phyloP scores from a whole-genome alignment of 2,888 invertebrate species.

The Agriopis aurantiaria region DNA sequence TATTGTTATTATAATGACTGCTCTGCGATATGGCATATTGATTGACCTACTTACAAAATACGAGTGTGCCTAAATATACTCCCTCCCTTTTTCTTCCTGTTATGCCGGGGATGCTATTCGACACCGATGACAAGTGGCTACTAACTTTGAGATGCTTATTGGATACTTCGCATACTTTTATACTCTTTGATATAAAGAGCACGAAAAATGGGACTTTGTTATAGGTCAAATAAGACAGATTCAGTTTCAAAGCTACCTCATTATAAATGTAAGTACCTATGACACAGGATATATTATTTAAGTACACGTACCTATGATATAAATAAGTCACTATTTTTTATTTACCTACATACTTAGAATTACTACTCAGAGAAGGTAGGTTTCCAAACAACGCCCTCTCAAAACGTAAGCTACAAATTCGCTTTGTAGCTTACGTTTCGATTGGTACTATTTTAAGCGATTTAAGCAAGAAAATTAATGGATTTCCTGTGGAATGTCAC shows the following conservation, averaged over 20 bases:
- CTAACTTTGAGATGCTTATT: slow-evolving; percentile 23
- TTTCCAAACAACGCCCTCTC: too few relatives aligned
- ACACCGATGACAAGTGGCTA: slow-evolving; percentile 33
- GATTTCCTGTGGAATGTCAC: too few relatives aligned
- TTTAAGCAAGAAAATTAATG: too few relatives aligned
- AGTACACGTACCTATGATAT: too few relatives aligned
- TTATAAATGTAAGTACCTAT: neutral
- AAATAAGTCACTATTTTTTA: too few relatives aligned
- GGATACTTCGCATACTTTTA: slow-evolving; percentile 24
- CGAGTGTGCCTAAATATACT: slow-evolving; percentile 30
- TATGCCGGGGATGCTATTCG: slow-evolving; percentile 24
- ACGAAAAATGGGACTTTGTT: neutral
- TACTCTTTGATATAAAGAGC: slow-evolving; percentile 8
- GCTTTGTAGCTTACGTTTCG: too few relatives aligned
- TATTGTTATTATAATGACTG: slow-evolving; percentile 64
- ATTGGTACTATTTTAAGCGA: too few relatives aligned
- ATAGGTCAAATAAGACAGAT: neutral
- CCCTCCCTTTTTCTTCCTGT: slow-evolving; percentile 34
- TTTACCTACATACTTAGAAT: too few relatives aligned
- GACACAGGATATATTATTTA: too few relatives aligned
- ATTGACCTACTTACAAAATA: slow-evolving; percentile 69
- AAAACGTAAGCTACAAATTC: too few relatives aligned
- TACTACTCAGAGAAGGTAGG: too few relatives aligned
- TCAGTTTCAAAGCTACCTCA: neutral
- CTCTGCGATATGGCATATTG: slow-evolving; percentile 62